Evolutionary conservation across 2,888 invertebrate species (phyloP), one percentile per base, ranked within the genome.

Genomic region (Amphiduros pacificus): DNA sequence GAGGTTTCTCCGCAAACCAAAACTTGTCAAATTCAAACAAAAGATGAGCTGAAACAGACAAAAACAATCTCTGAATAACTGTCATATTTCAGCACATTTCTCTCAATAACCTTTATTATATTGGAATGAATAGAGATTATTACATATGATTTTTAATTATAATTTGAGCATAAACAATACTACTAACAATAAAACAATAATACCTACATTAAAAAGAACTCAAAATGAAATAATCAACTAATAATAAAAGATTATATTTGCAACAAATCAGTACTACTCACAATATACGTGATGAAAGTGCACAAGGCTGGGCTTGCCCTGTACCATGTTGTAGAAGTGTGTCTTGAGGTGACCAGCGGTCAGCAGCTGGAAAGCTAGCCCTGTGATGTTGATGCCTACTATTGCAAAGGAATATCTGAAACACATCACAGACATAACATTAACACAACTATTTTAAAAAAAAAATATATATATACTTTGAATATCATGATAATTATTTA

Each of bases 251-350:
- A 36, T 36, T 11, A 36, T 11, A 11, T 36, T 17, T 36, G 36
- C 5, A 5, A 44, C 22, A 44, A 44, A 44, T 11, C n/a, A 41
- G 17, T 6, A 44, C 24, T 56, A 78, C 82, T 78, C 78, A 85
- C 94, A 92, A 84, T 96, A 97, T 76, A 97, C 90, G 77, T 90
- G 91, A 83, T 98, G 94, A 83, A 97, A 98, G 77, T 92, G 86
- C 44, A 78, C 74, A 29, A 84, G 64, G 24, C 71, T 74, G 24
- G 79, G 81, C 44, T 66, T 71, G 50, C 73, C 73, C 32, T 69
- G 70, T 49, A 88, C 88, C 48, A 88, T 86, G 83, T 96, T 96
- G 81, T 91, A 97, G 84, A 97, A 90, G 80, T 96, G 95, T 2
- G 91, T 91, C 83, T 93, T 93, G 1, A 94, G 91, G 50, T 88